These are phyloP conservation scores for Dolichallabes microphthalmus DNA, from an alignment of 2,113 vertebrate genomes.

Conservation along the genomic window DNA sequence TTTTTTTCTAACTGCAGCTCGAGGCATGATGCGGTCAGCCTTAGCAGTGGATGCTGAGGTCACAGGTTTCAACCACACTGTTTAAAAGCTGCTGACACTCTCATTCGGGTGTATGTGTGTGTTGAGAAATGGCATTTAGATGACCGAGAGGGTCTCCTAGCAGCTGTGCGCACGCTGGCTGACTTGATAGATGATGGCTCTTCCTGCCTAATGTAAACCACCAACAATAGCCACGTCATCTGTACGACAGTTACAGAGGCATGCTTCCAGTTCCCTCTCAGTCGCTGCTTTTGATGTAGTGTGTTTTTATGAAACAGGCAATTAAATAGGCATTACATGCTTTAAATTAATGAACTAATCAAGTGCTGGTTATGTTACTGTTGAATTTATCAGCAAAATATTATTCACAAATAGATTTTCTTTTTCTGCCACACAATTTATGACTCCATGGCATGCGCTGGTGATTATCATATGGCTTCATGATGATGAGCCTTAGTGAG, in stretches of 20 bases:
- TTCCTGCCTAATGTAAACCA: slow-evolving; percentile 34
- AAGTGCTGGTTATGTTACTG: neutral
- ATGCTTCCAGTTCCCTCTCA: neutral
- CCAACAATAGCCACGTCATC: slow-evolving; percentile 32
- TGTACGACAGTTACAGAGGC: neutral
- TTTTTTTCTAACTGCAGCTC: slow-evolving; percentile 2
- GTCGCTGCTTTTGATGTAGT: slow-evolving; percentile 7
- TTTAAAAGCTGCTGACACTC: slow-evolving; percentile 24
- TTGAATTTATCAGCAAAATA: slow-evolving; percentile 4
- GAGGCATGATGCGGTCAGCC: slow-evolving; percentile 38
- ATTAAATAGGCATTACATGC: neutral
- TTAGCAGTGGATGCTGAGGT: slow-evolving; percentile 32
- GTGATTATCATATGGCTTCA: neutral
- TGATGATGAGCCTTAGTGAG: neutral
- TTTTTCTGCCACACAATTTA: neutral
- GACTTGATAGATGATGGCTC: slow-evolving; percentile 44
- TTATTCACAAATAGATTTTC: neutral
- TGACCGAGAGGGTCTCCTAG: slow-evolving; percentile 45
- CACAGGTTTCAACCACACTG: slow-evolving; percentile 23
- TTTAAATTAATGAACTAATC: slow-evolving; percentile 8
- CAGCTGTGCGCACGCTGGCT: slow-evolving; percentile 38
- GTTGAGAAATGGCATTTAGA: slow-evolving; percentile 53
- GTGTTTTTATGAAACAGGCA: neutral
- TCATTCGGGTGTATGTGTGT: slow-evolving; percentile 34
- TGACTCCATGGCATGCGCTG: neutral